Conservation (phyloP, 2,797 vertebrate genomes). For the Melanotaenia parkinsoni region DNA sequence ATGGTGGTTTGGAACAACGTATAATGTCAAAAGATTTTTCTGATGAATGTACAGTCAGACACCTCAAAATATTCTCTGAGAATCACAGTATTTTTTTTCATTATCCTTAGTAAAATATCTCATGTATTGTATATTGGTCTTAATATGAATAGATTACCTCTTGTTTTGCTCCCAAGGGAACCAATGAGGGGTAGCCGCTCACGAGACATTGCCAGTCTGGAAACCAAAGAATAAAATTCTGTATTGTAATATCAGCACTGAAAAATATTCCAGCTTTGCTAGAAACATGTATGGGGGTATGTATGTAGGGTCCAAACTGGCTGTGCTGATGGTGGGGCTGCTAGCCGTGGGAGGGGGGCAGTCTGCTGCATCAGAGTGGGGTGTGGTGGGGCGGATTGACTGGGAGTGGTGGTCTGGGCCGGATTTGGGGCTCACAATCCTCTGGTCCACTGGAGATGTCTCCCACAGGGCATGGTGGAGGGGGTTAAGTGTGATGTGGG, state of each 20-base stretch:
- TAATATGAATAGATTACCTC: constrained; percentile 43
- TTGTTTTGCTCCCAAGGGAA: constrained; percentile 61
- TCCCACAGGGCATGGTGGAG: no score
- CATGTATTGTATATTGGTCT: not conserved
- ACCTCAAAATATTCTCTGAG: not conserved
- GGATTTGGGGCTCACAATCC: no score
- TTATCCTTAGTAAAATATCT: not conserved
- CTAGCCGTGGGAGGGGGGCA: no score
- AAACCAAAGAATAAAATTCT: constrained; percentile 37
- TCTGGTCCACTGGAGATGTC: no score
- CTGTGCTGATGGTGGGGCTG: no score
- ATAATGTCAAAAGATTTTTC: no score
- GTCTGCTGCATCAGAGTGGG: no score
- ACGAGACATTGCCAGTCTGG: constrained; percentile 58
- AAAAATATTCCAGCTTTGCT: not conserved
- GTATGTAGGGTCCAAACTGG: no score
- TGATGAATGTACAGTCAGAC: no score
- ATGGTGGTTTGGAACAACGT: not conserved
- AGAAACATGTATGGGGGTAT: not conserved
- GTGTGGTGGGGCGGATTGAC: no score
- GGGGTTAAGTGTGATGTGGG: no score
- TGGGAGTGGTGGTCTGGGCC: no score
- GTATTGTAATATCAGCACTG: not conserved
- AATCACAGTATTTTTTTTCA: not conserved
- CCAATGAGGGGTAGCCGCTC: constrained; percentile 77